phyloP scores from a whole-genome alignment of 2,113 vertebrate species.

The Empidonax traillii region DNA sequence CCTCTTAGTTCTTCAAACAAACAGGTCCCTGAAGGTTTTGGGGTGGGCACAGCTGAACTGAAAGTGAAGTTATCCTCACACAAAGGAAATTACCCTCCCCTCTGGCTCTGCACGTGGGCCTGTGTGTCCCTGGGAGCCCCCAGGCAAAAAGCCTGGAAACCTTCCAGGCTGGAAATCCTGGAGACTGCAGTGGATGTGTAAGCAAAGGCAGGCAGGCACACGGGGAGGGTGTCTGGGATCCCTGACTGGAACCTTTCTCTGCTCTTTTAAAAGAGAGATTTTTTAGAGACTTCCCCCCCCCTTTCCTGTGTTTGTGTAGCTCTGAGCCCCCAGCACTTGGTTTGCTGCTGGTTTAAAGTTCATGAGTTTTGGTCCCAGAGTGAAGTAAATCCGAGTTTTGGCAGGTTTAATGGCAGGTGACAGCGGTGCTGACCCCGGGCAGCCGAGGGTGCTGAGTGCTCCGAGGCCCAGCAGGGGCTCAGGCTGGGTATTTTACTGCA shows the following conservation, averaged over 20 bases:
- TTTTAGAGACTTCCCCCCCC: neutral
- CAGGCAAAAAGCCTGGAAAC: conserved; percentile 3
- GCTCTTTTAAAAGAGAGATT: neutral
- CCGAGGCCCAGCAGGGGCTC: neutral
- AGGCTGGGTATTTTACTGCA: neutral
- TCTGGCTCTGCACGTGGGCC: neutral
- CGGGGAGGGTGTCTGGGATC: neutral
- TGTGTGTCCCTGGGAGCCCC: neutral
- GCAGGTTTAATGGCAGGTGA: neutral
- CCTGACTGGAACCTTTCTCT: neutral
- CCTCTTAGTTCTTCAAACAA: neutral
- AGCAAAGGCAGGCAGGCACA: neutral
- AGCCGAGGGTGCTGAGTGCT: neutral
- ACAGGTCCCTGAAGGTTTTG: neutral
- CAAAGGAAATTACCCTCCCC: neutral
- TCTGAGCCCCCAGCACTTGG: neutral
- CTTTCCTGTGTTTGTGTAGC: neutral
- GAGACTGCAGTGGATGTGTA: neutral
- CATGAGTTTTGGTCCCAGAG: neutral
- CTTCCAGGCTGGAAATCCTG: neutral
- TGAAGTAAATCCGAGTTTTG: neutral
- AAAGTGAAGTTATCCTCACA: neutral
- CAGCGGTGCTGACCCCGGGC: neutral
- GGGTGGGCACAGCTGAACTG: neutral
- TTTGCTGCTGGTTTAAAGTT: neutral